phyloP scores from a whole-genome alignment of 2,888 invertebrate species.

The Oasisia sp. region DNA sequence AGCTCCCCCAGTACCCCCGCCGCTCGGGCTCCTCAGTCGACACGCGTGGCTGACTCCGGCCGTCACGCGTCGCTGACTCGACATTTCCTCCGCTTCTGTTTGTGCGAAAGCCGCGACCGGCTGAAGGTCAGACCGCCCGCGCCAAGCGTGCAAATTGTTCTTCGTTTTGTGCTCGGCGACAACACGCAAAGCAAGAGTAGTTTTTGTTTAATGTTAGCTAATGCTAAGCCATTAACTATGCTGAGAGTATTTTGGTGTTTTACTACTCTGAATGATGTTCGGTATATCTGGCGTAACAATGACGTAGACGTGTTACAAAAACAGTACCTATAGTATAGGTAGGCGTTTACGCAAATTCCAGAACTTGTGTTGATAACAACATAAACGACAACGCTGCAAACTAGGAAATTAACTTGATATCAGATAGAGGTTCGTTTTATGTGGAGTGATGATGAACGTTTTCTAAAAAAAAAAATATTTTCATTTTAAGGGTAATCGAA shows the following conservation, averaged over 20 bases:
- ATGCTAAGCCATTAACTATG: not conserved
- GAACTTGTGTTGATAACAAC: too few species aligned
- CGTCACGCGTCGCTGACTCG: not conserved
- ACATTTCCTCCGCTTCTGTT: not conserved
- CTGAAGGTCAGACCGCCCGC: not conserved
- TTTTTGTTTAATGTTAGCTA: slow-evolving; percentile 5
- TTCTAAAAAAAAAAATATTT: too few species aligned
- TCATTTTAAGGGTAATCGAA: too few species aligned
- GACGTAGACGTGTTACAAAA: too few species aligned
- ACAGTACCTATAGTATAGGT: too few species aligned
- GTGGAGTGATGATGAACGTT: too few species aligned
- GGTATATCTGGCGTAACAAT: too few species aligned
- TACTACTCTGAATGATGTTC: not conserved
- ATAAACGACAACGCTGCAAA: too few species aligned
- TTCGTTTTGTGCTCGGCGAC: not conserved
- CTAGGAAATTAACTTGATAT: not conserved
- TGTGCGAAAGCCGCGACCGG: not conserved
- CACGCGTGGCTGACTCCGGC: not conserved
- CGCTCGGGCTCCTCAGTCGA: not conserved
- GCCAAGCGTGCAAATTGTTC: not conserved
- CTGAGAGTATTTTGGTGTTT: not conserved
- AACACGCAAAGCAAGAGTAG: not conserved
- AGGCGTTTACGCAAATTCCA: too few species aligned
- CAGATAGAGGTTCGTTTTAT: too few species aligned
- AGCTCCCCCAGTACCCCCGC: slow-evolving; percentile 3